Conservation (phyloP, 2,888 invertebrate genomes). For the Microdon myrmicae region DNA sequence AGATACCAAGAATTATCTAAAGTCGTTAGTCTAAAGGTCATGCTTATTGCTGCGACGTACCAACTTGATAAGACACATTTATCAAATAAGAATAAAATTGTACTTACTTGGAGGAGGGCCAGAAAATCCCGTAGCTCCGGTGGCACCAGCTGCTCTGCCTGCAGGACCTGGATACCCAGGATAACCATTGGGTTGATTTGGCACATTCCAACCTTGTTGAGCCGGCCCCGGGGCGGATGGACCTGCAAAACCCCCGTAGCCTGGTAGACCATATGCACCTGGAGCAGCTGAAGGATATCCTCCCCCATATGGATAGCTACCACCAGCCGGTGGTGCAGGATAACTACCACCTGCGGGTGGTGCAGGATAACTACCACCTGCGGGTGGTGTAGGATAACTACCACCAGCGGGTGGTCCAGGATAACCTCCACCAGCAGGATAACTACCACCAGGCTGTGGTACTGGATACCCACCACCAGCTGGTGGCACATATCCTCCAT, state of each 20-base stretch:
- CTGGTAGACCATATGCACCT: constrained; percentile 46
- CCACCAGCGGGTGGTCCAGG: constrained; percentile 58
- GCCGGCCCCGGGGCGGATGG: constrained; percentile 44
- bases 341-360: constrained; percentile 15
- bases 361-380: constrained; percentile 14
- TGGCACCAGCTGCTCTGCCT: constrained; percentile 30
- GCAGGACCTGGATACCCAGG: constrained; percentile 41
- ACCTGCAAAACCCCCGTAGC: constrained; percentile 34
- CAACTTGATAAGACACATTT: too few relatives aligned
- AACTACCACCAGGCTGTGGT: constrained; percentile 27
- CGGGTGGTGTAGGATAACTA: constrained; percentile 11
- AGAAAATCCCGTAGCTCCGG: constrained; percentile 62
- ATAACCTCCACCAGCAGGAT: constrained; percentile 59
- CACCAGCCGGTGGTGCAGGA: constrained; percentile 53
- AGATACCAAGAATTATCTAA: too few relatives aligned
- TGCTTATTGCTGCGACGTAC: too few relatives aligned
- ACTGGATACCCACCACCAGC: constrained; percentile 11
- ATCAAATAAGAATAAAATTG: too few relatives aligned
- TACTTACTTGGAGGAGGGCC: constrained; percentile 65
- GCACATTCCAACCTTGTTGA: constrained; percentile 43
- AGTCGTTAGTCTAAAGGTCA: too few relatives aligned
- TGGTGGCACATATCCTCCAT: too few relatives aligned
- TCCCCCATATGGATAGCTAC: constrained; percentile 53
- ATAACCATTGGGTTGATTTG: constrained; percentile 43
- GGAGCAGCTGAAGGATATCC: constrained; percentile 57